Conservation (phyloP, 37 sponge, comb jelly and placozoan species). For the Amphimedon queenslandica region DNA sequence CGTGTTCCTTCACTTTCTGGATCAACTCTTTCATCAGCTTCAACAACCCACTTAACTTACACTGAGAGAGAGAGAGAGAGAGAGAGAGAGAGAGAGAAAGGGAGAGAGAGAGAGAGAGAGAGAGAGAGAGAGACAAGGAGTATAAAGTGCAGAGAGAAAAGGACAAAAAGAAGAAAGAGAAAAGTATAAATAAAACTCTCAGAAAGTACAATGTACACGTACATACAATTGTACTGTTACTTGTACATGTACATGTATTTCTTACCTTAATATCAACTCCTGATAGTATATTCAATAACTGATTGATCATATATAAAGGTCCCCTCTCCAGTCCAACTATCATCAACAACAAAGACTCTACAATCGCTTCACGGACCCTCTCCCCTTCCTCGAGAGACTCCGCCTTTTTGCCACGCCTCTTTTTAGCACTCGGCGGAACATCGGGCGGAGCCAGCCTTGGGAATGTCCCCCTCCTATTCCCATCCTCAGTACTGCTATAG, state of each 20-base stretch:
- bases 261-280: slow-evolving; percentile 31
- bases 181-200: neutral
- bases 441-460: neutral
- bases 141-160: neutral
- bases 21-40: neutral
- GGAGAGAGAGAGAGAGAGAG: neutral
- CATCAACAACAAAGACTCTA: slow-evolving; percentile 30
- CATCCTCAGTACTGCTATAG: neutral
- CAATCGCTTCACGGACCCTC: neutral
- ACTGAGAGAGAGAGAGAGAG: neutral
- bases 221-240: neutral
- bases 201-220: neutral
- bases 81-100: too few species aligned
- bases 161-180: neutral
- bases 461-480: neutral
- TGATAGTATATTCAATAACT: slow-evolving; percentile 18
- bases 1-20: neutral
- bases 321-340: slow-evolving; percentile 11
- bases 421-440: neutral
- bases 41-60: neutral
- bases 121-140: neutral
- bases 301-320: slow-evolving; percentile 22
- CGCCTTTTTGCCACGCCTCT: neutral
- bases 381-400: neutral
- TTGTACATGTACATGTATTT: neutral